Evolutionary conservation across 2,797 vertebrate species (phyloP).

Genomic region (Cetoscarus ocellatus): DNA sequence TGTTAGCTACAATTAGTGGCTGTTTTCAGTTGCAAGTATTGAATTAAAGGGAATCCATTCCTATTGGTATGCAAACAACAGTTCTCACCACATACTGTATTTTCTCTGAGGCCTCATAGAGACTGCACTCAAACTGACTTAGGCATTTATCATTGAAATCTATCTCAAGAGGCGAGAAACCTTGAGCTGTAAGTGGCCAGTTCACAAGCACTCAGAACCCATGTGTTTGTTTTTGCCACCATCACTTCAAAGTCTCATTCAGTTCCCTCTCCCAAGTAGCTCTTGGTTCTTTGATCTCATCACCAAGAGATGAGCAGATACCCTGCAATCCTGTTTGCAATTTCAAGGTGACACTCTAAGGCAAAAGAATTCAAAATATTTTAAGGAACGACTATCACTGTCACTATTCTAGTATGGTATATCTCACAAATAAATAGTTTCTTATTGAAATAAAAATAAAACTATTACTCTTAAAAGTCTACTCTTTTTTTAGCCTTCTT

Average conservation of each 20-base stretch:
- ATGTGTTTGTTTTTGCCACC: constrained; percentile 68
- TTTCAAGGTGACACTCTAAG: constrained; percentile 49
- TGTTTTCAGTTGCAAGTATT: constrained; percentile 18
- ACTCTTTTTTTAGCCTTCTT: not conserved
- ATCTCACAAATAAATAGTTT: constrained; percentile 13
- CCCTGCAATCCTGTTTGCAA: constrained; percentile 52
- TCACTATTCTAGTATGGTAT: constrained; percentile 7
- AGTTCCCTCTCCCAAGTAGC: constrained; percentile 69
- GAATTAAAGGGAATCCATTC: constrained; percentile 4
- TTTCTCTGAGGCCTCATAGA: constrained; percentile 41
- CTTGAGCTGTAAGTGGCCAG: constrained; percentile 67
- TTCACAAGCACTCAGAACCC: constrained; percentile 57
- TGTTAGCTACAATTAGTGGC: not conserved
- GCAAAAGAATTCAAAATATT: constrained; percentile 39
- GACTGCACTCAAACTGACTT: constrained; percentile 51
- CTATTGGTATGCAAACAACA: constrained; percentile 19
- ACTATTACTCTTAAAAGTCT: not conserved
- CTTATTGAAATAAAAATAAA: not conserved
- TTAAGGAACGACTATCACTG: constrained; percentile 10
- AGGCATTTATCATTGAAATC: constrained; percentile 58
- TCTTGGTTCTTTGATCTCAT: constrained; percentile 73
- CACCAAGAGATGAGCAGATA: constrained; percentile 59
- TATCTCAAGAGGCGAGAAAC: constrained; percentile 63
- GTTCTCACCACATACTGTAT: constrained; percentile 12
- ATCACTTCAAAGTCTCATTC: constrained; percentile 77